Percentiles rank a stretch among this genome's conserved stretches.
phyloP scores from a whole-genome alignment of 1,140 invertebrate species.

The Chrysopa pallens region DNA sequence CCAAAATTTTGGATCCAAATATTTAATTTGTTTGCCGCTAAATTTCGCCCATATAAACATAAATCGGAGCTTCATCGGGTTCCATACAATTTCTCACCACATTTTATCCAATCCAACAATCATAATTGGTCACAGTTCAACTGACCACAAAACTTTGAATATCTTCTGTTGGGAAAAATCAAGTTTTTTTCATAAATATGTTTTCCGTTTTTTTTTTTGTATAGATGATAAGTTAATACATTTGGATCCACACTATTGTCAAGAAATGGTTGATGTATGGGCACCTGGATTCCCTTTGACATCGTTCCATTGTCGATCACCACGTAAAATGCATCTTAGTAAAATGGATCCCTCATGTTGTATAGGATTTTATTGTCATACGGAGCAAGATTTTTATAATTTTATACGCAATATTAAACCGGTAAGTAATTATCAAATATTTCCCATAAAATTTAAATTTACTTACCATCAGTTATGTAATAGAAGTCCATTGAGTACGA shows the following conservation, averaged over 20 bases:
- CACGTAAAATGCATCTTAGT: slow-evolving; percentile 68
- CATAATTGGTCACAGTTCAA: neutral
- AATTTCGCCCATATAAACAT: no score
- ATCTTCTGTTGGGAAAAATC: slow-evolving; percentile 1
- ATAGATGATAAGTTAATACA: slow-evolving; percentile 76
- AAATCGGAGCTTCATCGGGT: no score
- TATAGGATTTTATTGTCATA: slow-evolving; percentile 74
- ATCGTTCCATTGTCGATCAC: slow-evolving; percentile 71
- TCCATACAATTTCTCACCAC: neutral
- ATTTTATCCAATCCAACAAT: neutral
- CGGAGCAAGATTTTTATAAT: slow-evolving; percentile 56
- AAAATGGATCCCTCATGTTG: slow-evolving; percentile 90
- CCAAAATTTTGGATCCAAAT: no score
- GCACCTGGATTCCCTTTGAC: slow-evolving; percentile 49
- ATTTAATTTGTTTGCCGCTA: no score
- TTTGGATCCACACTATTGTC: slow-evolving; percentile 84
- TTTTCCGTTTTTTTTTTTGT: no score
- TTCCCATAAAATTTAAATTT: no score
- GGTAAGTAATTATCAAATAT: no score
- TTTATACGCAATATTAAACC: slow-evolving; percentile 50
- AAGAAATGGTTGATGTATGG: slow-evolving; percentile 71
- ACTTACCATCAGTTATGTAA: no score
- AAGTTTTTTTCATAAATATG: slow-evolving; percentile 8
- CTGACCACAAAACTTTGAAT: neutral
- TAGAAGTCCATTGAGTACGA: no score